Evolutionary conservation across 2,797 vertebrate genomes (phyloP).

Genomic region (Erethizon dorsatum): DNA sequence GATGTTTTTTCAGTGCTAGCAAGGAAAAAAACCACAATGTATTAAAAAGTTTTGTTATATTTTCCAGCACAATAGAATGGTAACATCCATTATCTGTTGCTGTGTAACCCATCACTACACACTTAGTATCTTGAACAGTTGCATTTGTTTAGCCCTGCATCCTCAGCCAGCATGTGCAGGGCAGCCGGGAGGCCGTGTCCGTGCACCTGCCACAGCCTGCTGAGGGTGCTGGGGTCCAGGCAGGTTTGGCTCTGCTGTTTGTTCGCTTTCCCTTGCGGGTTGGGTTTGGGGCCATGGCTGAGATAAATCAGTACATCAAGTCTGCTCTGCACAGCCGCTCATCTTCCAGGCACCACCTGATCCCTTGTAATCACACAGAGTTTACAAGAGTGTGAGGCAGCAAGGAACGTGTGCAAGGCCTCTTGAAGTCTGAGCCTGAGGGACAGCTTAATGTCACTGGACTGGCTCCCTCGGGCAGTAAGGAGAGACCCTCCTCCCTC

Average conservation of each 20-base stretch:
- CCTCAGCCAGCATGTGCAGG: background rate
- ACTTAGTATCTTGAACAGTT: background rate
- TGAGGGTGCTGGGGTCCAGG: too few relatives aligned
- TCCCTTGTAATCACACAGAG: background rate
- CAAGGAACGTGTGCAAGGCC: rapidly evolving
- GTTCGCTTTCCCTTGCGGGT: background rate
- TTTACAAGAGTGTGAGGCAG: background rate
- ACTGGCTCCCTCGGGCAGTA: background rate
- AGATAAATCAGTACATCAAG: background rate
- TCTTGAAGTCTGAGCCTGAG: background rate
- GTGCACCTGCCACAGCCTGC: background rate
- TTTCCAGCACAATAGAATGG: background rate
- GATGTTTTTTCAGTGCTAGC: background rate
- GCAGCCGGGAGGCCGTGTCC: background rate
- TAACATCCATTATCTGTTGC: background rate
- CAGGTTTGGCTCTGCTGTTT: background rate
- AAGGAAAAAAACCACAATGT: background rate
- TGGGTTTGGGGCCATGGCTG: background rate
- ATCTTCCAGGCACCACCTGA: background rate
- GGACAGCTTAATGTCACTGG: background rate
- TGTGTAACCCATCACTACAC: background rate
- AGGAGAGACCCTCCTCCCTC: background rate
- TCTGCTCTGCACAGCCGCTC: background rate
- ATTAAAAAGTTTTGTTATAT: background rate
- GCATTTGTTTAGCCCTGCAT: background rate